Conservation (phyloP, 2,113 vertebrate genomes). For the Morone saxatilis region DNA sequence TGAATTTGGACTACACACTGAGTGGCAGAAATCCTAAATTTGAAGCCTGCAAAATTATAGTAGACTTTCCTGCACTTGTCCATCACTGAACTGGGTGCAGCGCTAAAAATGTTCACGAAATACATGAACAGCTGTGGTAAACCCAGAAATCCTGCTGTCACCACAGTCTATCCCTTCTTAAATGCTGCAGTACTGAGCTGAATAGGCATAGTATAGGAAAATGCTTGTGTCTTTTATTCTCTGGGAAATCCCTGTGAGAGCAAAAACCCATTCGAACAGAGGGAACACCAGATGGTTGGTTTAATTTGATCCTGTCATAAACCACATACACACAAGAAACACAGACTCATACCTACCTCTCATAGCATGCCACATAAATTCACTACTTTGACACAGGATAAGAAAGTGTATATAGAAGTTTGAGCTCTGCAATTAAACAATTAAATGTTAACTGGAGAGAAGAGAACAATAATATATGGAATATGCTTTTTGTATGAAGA, state of each 20-base stretch:
- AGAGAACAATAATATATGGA: not conserved
- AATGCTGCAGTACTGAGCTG: not conserved
- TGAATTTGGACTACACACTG: no score
- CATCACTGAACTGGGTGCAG: not conserved
- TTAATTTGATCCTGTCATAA: constrained; percentile 1
- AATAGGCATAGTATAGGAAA: not conserved
- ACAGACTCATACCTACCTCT: not conserved
- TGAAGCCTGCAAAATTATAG: not conserved
- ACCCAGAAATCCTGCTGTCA: not conserved
- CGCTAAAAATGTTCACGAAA: constrained; percentile 1
- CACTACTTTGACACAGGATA: not conserved
- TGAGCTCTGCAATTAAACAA: not conserved
- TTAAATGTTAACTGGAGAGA: not conserved
- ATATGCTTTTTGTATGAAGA: not conserved
- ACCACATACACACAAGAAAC: not conserved
- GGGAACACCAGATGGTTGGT: not conserved
- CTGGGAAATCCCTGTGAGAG: not conserved
- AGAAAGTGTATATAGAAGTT: not conserved
- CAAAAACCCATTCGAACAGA: not conserved
- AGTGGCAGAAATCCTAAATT: not conserved
- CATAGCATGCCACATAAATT: not conserved
- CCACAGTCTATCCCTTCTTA: not conserved
- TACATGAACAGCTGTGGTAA: not conserved
- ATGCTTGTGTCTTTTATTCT: not conserved
- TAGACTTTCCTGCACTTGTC: not conserved